Percentiles rank a stretch among this genome's conserved stretches.
Evolutionary conservation across 2,888 invertebrate genomes (phyloP).

Genomic region (Aplocera efformata): DNA sequence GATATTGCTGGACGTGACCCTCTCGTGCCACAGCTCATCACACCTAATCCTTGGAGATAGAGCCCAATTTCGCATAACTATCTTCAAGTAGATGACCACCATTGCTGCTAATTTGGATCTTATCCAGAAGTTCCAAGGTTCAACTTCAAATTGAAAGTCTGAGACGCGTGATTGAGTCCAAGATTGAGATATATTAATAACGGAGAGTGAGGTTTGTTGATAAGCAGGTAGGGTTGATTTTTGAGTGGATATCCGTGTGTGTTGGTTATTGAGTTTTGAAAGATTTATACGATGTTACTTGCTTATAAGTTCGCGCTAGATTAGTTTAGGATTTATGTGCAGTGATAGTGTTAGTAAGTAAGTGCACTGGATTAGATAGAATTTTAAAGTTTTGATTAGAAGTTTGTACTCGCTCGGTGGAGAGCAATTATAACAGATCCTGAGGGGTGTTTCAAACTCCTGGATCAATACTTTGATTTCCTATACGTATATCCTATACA

Average conservation of each 20-base stretch:
- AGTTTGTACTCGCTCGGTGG: no score
- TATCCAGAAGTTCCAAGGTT: no score
- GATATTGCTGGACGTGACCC: slow-evolving; percentile 19
- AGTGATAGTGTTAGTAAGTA: slow-evolving; percentile 8
- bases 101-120: no score
- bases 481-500: no score
- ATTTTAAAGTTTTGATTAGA: slow-evolving; percentile 19
- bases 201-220: slow-evolving; percentile 1
- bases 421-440: no score
- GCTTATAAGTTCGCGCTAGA: slow-evolving; percentile 23
- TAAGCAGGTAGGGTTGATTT: slow-evolving; percentile 3
- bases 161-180: background rate
- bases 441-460: no score
- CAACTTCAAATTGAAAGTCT: no score
- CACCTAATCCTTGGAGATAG: slow-evolving; percentile 8
- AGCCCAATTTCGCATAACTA: slow-evolving; percentile 1
- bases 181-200: no score
- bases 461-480: no score
- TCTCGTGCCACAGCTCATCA: slow-evolving; percentile 6
- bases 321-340: slow-evolving; percentile 25
- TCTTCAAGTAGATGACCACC: no score
- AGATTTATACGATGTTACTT: slow-evolving; percentile 23
- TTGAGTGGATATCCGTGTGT: slow-evolving; percentile 1
- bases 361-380: slow-evolving; percentile 4
- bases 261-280: slow-evolving; percentile 19